Evolutionary conservation across 2,888 invertebrate species (phyloP), one percentile per base, ranked within the genome.

Genomic region (Scaptomyza reducta): DNA sequence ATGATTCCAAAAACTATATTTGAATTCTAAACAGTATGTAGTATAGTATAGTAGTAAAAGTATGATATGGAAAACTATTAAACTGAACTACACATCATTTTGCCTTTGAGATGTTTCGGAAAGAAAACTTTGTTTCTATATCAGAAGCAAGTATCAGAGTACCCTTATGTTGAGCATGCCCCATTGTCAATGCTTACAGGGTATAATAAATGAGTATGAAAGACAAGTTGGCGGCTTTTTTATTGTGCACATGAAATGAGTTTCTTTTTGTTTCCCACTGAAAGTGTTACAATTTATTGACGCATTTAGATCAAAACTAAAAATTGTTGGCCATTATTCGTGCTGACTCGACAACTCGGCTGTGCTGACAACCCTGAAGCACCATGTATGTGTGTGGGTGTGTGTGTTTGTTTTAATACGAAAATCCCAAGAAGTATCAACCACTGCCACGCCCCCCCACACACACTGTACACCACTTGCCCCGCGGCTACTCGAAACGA

Each of bases 281-380:
- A 87, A 85, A 85, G 84, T 85, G 87, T 84, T 84, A 74, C 58
- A 88, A 88, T 87, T 87, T 88, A 88, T 82, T 78, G 80, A 74
- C 80, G 77, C 85, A 87, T 88, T 87, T 84, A 87, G 84, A 84
- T 84, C 85, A 79, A 88, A 84, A 81, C 87, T 84, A 75, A 81
- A 81, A 87, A 84, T 79, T 87, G 76, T 75, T 38, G 60, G 58
- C 69, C 64, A 71, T 6, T 29, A 76, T 70, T 79, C 62, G 14
- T 67, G 81, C 84, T 78, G 85, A 81, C 18, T 84, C 71, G 63
- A 61, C 83, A 70, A 41, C 22, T 66, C 22, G 33, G n/a, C 18
- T 41, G 9, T 38, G 38, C 38, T 18, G 59, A 46, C 65, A 67
- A 44, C 67, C 75, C 80, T 56, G 65, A 42, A 64, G 63, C 55